Evolutionary conservation across 2,888 invertebrate species (phyloP).

Genomic region (Ernsta delagoae): DNA sequence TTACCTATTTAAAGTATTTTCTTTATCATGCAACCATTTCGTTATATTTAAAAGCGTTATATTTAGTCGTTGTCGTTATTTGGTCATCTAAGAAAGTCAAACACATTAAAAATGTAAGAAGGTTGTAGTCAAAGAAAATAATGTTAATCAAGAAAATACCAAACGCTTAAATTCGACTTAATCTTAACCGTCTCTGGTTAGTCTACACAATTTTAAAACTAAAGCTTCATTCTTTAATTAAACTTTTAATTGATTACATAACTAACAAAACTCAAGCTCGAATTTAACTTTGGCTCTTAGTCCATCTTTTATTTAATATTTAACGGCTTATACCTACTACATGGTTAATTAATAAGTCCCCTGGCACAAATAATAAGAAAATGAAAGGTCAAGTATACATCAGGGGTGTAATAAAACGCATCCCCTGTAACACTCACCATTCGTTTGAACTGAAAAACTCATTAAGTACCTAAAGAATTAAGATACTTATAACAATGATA

Average conservation of each 20-base stretch:
- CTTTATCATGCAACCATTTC: too few species aligned
- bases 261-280: neutral
- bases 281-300: conserved; percentile 4
- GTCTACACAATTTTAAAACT: neutral
- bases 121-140: too few species aligned
- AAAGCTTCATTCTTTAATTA: neutral
- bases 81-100: too few species aligned
- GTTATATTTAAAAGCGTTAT: too few species aligned
- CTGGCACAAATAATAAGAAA: conserved; percentile 1
- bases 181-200: too few species aligned
- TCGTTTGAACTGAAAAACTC: too few species aligned
- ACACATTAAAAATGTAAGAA: too few species aligned
- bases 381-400: neutral
- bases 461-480: too few species aligned
- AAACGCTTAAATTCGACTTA: neutral
- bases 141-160: neutral
- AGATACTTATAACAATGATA: neutral
- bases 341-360: neutral
- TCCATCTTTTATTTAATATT: neutral
- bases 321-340: neutral
- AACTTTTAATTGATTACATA: conserved; percentile 1
- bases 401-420: neutral
- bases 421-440: too few species aligned
- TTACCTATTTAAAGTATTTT: too few species aligned
- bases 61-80: too few species aligned